Evolutionary conservation across 2,888 invertebrate species (phyloP).

Genomic region (Mesorhabditis spiculigera): DNA sequence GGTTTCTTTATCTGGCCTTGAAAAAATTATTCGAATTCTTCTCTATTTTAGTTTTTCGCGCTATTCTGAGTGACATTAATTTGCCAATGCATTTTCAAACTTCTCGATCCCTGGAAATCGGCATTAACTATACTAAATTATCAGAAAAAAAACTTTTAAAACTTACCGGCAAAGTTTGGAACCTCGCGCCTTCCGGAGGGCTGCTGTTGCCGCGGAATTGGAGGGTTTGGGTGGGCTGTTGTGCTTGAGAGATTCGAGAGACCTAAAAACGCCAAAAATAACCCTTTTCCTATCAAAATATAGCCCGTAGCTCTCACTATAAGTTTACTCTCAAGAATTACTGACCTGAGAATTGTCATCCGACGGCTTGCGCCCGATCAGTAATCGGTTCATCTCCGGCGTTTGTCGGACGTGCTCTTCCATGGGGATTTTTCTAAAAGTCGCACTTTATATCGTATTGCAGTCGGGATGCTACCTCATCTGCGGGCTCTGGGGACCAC

Average conservation of each 20-base stretch:
- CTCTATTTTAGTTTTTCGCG: too few relatives aligned
- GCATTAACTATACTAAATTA: too few relatives aligned
- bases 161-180: background rate
- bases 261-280: background rate
- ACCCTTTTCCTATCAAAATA: background rate
- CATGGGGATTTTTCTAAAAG: slow-evolving; percentile 15
- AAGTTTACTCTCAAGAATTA: background rate
- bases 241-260: background rate
- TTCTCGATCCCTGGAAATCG: too few relatives aligned
- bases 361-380: slow-evolving; percentile 17
- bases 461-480: slow-evolving; percentile 9
- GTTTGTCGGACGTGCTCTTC: slow-evolving; percentile 23
- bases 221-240: slow-evolving; percentile 3
- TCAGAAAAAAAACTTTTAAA: too few relatives aligned
- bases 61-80: too few relatives aligned
- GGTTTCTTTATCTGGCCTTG: too few relatives aligned
- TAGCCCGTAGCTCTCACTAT: background rate
- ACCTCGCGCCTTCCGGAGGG: slow-evolving; percentile 26
- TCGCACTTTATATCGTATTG: slow-evolving; percentile 2
- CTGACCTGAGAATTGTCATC: slow-evolving; percentile 25
- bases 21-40: too few relatives aligned
- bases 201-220: slow-evolving; percentile 32
- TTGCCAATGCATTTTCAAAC: too few relatives aligned
- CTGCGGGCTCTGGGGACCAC: slow-evolving; percentile 15
- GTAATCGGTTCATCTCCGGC: slow-evolving; percentile 31